These are phyloP conservation scores for Homalodisca vitripennis DNA, from an alignment of 1,140 invertebrate species.

Conservation along the genomic window DNA sequence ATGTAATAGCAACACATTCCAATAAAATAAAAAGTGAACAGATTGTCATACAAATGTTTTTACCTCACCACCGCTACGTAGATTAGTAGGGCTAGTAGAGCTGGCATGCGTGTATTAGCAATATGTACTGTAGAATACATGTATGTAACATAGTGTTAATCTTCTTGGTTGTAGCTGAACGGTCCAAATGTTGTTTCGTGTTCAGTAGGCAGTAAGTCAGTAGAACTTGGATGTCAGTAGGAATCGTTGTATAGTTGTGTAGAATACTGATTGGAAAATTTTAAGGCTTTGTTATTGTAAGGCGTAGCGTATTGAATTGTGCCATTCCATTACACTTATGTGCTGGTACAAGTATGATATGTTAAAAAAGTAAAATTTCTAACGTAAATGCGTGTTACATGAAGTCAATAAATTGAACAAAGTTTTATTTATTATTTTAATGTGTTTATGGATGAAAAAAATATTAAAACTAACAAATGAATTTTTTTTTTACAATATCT, in stretches of 20 bases:
- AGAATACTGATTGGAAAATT: neutral
- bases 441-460: too few relatives aligned
- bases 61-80: neutral
- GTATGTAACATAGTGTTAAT: neutral
- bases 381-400: too few relatives aligned
- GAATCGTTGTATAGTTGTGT: too few relatives aligned
- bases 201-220: neutral
- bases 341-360: too few relatives aligned
- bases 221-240: too few relatives aligned
- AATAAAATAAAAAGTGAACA: neutral
- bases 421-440: too few relatives aligned
- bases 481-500: too few relatives aligned
- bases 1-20: neutral
- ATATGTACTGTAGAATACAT: neutral
- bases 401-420: too few relatives aligned
- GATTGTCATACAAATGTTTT: neutral
- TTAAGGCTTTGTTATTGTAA: neutral
- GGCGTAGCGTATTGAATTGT: neutral
- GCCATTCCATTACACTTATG: too few relatives aligned
- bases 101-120: constrained; percentile 21
- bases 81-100: constrained; percentile 10
- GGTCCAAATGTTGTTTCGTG: neutral
- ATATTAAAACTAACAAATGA: too few relatives aligned
- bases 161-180: neutral
- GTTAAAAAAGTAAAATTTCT: too few relatives aligned